phyloP scores from a whole-genome alignment of 2,888 invertebrate species.

The Drosophila birchii region DNA sequence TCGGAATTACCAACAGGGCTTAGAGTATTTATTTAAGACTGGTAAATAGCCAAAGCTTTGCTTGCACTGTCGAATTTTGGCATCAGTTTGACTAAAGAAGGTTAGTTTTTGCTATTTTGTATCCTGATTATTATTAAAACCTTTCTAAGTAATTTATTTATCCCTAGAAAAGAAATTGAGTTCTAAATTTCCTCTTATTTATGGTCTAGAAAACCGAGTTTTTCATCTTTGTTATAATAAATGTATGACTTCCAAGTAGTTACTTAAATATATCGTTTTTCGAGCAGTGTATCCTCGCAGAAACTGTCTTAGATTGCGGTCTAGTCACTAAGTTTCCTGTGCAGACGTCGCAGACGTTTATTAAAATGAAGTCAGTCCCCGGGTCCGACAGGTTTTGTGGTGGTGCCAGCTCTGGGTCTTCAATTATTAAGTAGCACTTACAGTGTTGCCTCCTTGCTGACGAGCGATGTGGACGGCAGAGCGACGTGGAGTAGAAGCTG shows the following conservation, averaged over 20 bases:
- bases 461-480: no score
- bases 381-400: constrained; percentile 47
- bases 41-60: neutral
- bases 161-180: no score
- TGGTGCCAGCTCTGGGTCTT: constrained; percentile 46
- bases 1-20: constrained; percentile 11
- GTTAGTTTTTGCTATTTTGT: no score
- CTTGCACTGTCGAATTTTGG: neutral
- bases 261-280: neutral
- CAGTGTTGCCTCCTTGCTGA: constrained; percentile 29
- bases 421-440: constrained; percentile 58
- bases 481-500: constrained; percentile 6
- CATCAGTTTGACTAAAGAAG: neutral
- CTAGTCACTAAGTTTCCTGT: constrained; percentile 45
- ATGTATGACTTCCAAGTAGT: no score
- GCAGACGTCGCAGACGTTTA: constrained; percentile 45
- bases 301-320: constrained; percentile 62
- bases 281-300: neutral
- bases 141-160: neutral
- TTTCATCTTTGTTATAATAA: no score
- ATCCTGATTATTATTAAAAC: neutral
- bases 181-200: no score
- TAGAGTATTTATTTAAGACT: constrained; percentile 5
- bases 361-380: constrained; percentile 49
- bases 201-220: no score